Percentiles rank a stretch among this genome's conserved stretches.
These are phyloP conservation scores for Ichneumoninae sp. DNA, from an alignment of 2,888 invertebrate species.

Conservation along the genomic window DNA sequence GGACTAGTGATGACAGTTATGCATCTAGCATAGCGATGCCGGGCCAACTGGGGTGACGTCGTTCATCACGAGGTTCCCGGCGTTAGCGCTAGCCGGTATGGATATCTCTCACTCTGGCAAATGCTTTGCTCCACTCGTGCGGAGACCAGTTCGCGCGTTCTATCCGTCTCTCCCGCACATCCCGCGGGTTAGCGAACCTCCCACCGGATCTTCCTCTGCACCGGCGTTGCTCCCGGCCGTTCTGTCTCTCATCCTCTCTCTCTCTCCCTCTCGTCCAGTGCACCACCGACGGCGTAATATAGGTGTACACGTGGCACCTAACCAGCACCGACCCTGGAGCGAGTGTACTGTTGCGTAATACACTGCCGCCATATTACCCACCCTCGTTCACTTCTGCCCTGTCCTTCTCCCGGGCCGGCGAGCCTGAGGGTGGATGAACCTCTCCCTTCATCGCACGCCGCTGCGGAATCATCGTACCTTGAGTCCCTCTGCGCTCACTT, in stretches of 20 bases:
- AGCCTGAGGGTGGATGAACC: conserved; percentile 14
- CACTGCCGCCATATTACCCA: conserved; percentile 77
- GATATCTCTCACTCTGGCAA: conserved; percentile 56
- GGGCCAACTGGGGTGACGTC: conserved; percentile 78
- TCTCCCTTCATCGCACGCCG: conserved; percentile 40
- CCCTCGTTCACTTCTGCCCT: conserved; percentile 49
- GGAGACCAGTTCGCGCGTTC: conserved; percentile 43
- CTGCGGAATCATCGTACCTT: not conserved
- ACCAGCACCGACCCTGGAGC: conserved; percentile 70
- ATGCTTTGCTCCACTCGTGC: conserved; percentile 58
- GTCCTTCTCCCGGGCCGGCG: conserved; percentile 28
- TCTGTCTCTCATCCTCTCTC: conserved; percentile 48
- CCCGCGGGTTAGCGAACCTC: conserved; percentile 52
- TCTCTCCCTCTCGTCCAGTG: conserved; percentile 50
- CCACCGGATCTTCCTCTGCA: conserved; percentile 43
- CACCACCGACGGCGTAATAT: conserved; percentile 58
- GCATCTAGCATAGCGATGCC: conserved; percentile 79
- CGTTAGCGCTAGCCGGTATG: conserved; percentile 36
- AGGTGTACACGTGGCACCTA: conserved; percentile 74
- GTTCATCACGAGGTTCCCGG: conserved; percentile 76
- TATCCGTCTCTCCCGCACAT: conserved; percentile 45
- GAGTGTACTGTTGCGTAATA: conserved; percentile 79
- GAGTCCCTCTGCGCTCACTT: conserved; percentile 27
- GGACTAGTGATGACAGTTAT: conserved; percentile 81
- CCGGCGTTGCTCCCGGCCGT: conserved; percentile 1